A percentile compares a stretch with the other conserved stretches of the same genome.
phyloP scores from a whole-genome alignment of 2,888 invertebrate species.

The Scrobipalpa costella region DNA sequence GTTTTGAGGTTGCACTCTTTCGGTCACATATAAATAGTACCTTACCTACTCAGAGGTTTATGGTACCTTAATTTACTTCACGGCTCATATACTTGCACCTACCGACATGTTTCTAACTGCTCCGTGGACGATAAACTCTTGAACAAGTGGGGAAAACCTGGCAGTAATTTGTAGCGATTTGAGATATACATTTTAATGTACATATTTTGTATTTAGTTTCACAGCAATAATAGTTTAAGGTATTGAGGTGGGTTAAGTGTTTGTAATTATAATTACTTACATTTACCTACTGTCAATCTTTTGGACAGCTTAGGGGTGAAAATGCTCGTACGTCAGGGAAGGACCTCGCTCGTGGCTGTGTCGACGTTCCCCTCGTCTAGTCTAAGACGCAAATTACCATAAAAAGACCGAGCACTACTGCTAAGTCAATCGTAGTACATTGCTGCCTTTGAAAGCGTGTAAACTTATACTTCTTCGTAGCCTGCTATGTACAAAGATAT shows the following conservation, averaged over 20 bases:
- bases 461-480: background rate
- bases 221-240: background rate
- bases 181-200: background rate
- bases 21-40: no score
- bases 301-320: no score
- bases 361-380: constrained; percentile 46
- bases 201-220: background rate
- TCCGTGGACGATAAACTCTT: constrained; percentile 16
- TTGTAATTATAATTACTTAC: background rate
- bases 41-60: constrained; percentile 26
- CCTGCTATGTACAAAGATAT: background rate
- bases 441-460: background rate
- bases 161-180: constrained; percentile 1
- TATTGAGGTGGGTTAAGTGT: background rate
- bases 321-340: background rate
- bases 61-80: constrained; percentile 34
- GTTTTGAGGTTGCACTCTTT: constrained; percentile 30
- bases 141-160: constrained; percentile 28
- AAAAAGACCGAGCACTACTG: background rate
- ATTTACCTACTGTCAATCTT: no score
- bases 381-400: background rate
- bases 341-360: background rate
- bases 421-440: background rate
- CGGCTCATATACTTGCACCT: constrained; percentile 29
- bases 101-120: constrained; percentile 28